A percentile compares a stretch with the other conserved stretches of the same genome.
These are phyloP conservation scores for Elysia chlorotica DNA, from an alignment of 1,140 invertebrate species.

Conservation along the genomic window DNA sequence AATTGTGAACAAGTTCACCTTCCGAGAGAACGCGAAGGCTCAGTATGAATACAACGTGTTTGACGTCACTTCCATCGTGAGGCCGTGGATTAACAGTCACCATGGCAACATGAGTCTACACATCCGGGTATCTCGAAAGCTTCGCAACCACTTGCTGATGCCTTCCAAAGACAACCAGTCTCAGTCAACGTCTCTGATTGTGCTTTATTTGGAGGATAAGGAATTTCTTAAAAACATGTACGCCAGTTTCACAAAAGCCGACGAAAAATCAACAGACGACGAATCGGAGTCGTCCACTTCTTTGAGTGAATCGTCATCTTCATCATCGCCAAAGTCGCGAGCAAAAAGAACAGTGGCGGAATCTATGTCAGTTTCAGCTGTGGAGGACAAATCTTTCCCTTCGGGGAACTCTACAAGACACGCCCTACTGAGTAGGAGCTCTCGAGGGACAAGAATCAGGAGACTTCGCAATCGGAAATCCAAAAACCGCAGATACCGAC, in stretches of 20 bases:
- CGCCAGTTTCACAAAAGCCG: constrained; percentile 31
- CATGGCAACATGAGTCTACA: constrained; percentile 36
- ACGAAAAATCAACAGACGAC: not conserved
- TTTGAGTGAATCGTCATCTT: too few species aligned
- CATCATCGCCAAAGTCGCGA: too few species aligned
- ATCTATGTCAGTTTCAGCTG: too few species aligned
- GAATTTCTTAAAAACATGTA: constrained; percentile 41
- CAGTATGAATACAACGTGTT: constrained; percentile 29
- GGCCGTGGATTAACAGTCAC: constrained; percentile 30
- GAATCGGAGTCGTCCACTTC: not conserved
- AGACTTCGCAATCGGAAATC: constrained; percentile 1
- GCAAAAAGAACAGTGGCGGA: not conserved
- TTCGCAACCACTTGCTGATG: constrained; percentile 9
- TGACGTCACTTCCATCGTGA: constrained; percentile 29
- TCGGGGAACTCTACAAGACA: not conserved
- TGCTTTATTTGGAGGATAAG: constrained; percentile 41
- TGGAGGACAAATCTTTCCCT: not conserved
- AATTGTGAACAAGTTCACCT: constrained; percentile 19
- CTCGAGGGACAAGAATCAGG: constrained; percentile 6
- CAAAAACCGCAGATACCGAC: constrained; percentile 19
- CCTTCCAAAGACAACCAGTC: not conserved
- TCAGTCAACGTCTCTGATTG: constrained; percentile 30
- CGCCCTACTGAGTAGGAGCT: too few species aligned
- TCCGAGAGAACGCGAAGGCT: constrained; percentile 9
- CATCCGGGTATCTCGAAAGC: constrained; percentile 20